Evolutionary conservation across 2,113 vertebrate species (phyloP).

Genomic region (Mustelus asterias): DNA sequence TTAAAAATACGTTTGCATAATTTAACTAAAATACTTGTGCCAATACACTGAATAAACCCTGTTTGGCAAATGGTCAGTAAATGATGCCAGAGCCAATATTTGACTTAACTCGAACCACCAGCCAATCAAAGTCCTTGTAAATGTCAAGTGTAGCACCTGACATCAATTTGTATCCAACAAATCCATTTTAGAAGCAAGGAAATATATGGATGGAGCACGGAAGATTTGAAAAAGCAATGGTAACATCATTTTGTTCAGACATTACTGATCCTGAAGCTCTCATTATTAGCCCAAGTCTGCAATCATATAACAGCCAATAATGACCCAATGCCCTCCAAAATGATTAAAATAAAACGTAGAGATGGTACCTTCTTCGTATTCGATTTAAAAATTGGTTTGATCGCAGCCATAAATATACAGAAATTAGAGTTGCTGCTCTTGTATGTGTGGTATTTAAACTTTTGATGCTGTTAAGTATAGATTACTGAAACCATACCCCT

Average conservation of each 20-base stretch:
- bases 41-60: background rate
- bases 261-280: conserved; percentile 6
- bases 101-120: background rate
- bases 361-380: background rate
- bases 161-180: background rate
- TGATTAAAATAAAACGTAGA: conserved; percentile 10
- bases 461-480: background rate
- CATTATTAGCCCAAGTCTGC: background rate
- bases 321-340: background rate
- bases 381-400: background rate
- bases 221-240: conserved; percentile 14
- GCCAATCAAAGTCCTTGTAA: conserved; percentile 7
- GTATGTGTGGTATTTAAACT: background rate
- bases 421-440: background rate
- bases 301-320: background rate
- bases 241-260: background rate
- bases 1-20: background rate
- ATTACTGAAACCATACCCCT: conserved; percentile 15
- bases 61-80: background rate
- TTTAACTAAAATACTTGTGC: background rate
- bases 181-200: background rate
- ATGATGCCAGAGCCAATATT: background rate
- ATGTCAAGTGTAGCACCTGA: conserved; percentile 3
- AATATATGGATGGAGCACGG: background rate
- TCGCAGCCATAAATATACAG: background rate